Percentiles rank a stretch among this genome's conserved stretches.
These are phyloP conservation scores for Rosalia funebris DNA, from an alignment of 2,888 invertebrate species.

Conservation along the genomic window DNA sequence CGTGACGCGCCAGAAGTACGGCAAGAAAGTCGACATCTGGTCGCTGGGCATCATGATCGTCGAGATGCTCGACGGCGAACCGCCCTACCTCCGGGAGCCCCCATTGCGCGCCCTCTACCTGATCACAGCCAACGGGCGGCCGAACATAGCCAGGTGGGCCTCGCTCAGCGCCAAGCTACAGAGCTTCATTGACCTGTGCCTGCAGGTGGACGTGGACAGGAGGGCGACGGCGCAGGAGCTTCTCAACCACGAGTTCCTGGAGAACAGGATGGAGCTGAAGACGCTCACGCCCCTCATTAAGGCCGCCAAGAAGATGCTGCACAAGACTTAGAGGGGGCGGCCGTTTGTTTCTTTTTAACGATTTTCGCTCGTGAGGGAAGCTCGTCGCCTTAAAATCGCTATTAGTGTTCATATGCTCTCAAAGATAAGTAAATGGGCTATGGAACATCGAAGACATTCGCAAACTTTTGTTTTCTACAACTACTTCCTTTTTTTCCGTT, in stretches of 20 bases:
- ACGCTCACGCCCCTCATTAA: slow-evolving; percentile 89
- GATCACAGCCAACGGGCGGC: slow-evolving; percentile 95
- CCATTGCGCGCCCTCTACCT: slow-evolving; percentile 92
- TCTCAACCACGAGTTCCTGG: slow-evolving; percentile 81
- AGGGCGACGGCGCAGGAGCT: slow-evolving; percentile 82
- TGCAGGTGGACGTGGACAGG: slow-evolving; percentile 84
- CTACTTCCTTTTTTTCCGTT: no score
- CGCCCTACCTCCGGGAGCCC: slow-evolving; percentile 95
- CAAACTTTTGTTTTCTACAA: no score
- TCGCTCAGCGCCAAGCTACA: slow-evolving; percentile 80
- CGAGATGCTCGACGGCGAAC: slow-evolving; percentile 96
- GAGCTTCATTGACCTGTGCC: slow-evolving; percentile 87
- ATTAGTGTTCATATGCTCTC: no score
- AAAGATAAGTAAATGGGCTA: no score
- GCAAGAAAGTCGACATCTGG: slow-evolving; percentile 89
- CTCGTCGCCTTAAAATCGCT: no score
- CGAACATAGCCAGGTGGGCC: slow-evolving; percentile 86
- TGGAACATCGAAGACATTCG: no score
- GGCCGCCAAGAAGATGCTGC: slow-evolving; percentile 88
- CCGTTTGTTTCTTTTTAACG: background rate
- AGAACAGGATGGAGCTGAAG: slow-evolving; percentile 81
- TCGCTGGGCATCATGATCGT: slow-evolving; percentile 98
- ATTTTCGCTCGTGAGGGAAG: background rate
- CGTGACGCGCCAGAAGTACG: slow-evolving; percentile 91
- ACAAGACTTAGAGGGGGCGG: slow-evolving; percentile 64